Base-by-base conservation (phyloP, 2,113 vertebrate genomes). In the Syrmaticus mikado region DNA sequence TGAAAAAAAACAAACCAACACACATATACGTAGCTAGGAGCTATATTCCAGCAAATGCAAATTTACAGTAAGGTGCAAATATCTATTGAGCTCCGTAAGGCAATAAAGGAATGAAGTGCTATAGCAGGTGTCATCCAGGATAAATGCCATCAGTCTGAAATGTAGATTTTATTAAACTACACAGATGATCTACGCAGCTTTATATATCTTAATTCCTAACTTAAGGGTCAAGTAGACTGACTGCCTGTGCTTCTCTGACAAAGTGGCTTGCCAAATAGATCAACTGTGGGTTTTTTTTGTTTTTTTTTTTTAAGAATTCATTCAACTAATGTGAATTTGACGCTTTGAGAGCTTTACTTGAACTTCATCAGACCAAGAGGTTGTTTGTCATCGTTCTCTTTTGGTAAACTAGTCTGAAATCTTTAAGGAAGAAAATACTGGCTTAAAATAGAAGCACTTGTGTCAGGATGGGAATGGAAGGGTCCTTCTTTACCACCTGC, bases 381-480 rank as follows among this genome's bases (percentile, higher is more conserved):
- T 80, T 81, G 14, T 85, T 95, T 78, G 55, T 91, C 87, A 74
- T 88, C 65, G 74, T 72, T 22, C 2, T 65, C 55, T 89, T 74
- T 62, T 83, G 62, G 72, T 85, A 92, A 89, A 73, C 55, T 73
- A 58, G 45, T 67, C 84, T 89, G 78, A 94, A 93, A 74, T 71
- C 76, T 74, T 65, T 41, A 89, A 84, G 80, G 70, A 82, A 62
- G 57, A 89, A 92, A 89, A 87, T 70, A 24, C 65, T 76, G 64
- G 89, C 82, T 94, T 88, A 88, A 78, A 85, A 92, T 91, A 89
- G 55, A 93, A 95, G 41, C 45, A 72, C 70, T 92, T 92, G 65
- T 95, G 93, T 95, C 79, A 92, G 92, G 90, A 78, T 16, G 8
- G 57, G 72, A 90, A 67, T 81, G 61, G 60, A 87, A 80, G 25